phyloP scores from a whole-genome alignment of 35 echinoderm and acorn worm genomes.

The Heliocidaris tuberculata region DNA sequence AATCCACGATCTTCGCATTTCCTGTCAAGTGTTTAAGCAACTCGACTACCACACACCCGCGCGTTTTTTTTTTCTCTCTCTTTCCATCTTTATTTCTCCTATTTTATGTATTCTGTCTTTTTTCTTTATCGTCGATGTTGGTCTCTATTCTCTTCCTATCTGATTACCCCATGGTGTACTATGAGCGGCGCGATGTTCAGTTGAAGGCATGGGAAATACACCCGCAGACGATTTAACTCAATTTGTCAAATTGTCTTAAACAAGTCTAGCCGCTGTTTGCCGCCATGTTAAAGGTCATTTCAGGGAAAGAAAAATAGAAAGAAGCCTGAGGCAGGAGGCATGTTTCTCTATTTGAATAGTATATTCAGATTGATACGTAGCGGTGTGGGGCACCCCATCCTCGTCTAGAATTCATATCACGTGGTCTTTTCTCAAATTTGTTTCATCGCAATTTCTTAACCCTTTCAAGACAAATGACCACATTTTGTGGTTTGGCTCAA shows the following conservation, averaged over 20 bases:
- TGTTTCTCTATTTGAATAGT: background rate
- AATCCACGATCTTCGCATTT: too few species aligned
- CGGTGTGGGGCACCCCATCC: background rate
- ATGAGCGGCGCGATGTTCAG: background rate
- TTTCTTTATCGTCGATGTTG: background rate
- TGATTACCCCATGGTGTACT: background rate
- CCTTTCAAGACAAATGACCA: too few species aligned
- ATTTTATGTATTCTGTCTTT: too few species aligned
- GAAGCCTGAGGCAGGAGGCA: background rate
- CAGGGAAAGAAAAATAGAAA: background rate
- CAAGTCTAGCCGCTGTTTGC: conserved; percentile 13
- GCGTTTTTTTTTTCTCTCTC: background rate
- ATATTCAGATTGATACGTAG: background rate
- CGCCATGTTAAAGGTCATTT: conserved; percentile 34
- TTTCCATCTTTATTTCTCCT: too few species aligned
- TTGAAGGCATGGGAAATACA: background rate
- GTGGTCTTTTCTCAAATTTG: too few species aligned
- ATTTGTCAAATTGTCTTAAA: conserved; percentile 40
- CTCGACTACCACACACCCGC: background rate
- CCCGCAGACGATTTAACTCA: conserved; percentile 7
- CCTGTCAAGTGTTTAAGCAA: too few species aligned
- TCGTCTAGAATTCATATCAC: background rate
- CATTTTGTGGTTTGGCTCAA: too few species aligned
- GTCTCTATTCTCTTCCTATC: background rate
- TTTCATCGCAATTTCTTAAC: background rate